A percentile compares a stretch with the other conserved stretches of the same genome.
Evolutionary conservation across 2,888 invertebrate species (phyloP).

Genomic region (Harpalus rufipes): DNA sequence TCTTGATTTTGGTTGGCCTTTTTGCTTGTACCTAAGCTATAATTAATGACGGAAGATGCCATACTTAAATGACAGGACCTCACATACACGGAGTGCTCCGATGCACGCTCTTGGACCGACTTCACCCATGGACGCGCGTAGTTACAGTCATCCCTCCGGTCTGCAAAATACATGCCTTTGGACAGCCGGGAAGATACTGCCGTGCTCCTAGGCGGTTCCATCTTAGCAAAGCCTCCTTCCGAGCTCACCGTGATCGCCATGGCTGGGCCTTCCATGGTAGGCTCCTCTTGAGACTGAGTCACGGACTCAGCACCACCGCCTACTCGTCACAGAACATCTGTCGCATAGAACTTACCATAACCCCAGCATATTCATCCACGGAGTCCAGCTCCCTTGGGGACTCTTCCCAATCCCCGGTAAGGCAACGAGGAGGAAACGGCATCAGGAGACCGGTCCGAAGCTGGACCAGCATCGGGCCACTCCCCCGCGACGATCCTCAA

Average conservation of each 20-base stretch:
- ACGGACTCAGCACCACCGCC: not conserved
- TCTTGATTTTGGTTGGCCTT: too few species aligned
- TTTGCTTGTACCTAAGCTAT: too few species aligned
- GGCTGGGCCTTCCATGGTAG: not conserved
- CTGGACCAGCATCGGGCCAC: not conserved
- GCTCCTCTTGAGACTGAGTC: not conserved
- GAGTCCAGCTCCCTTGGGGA: slow-evolving; percentile 15
- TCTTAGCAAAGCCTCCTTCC: not conserved
- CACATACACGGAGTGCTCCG: too few species aligned
- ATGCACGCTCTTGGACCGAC: too few species aligned
- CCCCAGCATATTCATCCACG: slow-evolving; percentile 7
- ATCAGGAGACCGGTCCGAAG: too few species aligned
- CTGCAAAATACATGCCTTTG: too few species aligned
- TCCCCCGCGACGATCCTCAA: not conserved
- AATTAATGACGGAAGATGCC: too few species aligned
- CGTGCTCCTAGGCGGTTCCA: not conserved
- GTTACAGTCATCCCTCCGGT: too few species aligned
- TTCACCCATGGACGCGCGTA: too few species aligned
- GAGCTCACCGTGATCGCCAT: not conserved
- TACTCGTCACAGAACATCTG: not conserved
- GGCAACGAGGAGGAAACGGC: not conserved
- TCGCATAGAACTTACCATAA: not conserved
- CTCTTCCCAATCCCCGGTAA: slow-evolving; percentile 22
- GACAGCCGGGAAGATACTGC: not conserved
- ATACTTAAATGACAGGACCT: too few species aligned